Conservation (phyloP, 2,797 vertebrate genomes). For the Catharus ustulatus region DNA sequence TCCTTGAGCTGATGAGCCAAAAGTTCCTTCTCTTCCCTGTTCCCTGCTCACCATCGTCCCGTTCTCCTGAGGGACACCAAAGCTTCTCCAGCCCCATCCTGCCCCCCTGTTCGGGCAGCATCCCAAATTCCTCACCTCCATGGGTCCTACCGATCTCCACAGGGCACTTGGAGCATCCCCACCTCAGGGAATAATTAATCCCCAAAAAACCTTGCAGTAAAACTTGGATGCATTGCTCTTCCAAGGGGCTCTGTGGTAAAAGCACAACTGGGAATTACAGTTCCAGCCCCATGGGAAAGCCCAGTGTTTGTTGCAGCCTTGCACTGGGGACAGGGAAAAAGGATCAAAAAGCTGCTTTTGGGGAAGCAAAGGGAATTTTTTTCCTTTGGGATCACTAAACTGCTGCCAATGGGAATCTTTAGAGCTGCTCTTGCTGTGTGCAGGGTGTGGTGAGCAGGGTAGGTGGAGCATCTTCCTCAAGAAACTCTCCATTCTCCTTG, state of each 20-base stretch:
- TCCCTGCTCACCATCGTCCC: accelerated
- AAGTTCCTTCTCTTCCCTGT: not conserved
- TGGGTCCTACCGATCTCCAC: not conserved
- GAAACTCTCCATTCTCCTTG: not conserved
- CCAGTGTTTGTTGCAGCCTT: not conserved
- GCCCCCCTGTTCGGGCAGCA: not conserved
- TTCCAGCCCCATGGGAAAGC: not conserved
- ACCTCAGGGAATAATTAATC: not conserved
- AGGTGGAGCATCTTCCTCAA: not conserved
- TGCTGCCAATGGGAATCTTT: not conserved
- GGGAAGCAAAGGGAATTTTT: not conserved
- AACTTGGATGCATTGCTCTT: accelerated
- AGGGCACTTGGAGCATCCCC: not conserved
- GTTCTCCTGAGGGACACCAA: accelerated
- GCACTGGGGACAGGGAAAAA: accelerated
- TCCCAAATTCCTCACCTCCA: not conserved
- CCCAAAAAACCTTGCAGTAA: not conserved
- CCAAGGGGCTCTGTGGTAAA: accelerated
- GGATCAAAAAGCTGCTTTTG: not conserved
- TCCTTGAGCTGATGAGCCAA: not conserved
- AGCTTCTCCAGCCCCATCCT: not conserved
- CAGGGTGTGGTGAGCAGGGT: not conserved
- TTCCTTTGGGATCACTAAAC: not conserved
- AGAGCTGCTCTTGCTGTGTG: not conserved
- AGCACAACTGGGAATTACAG: accelerated